Base-by-base conservation (phyloP, 2,888 invertebrate genomes). In the Campoletis raptor region DNA sequence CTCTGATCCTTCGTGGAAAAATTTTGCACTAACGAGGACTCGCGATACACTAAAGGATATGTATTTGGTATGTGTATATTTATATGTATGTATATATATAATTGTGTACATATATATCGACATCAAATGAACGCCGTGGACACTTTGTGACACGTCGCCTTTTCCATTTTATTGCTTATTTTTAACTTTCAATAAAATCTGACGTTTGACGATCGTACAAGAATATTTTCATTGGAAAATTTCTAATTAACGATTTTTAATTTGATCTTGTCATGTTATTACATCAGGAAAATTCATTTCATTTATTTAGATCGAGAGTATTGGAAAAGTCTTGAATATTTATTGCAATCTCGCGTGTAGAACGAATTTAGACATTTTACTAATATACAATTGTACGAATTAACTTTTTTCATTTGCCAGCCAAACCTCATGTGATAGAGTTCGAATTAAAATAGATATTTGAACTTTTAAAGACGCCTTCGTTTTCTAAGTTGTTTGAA, bases 1-100 rank as follows among this genome's bases (percentile, higher is more conserved):
- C 9, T 76, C 57, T 30, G 69, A 66, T 79, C 67, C 72, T 69
- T 45, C 57, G 73, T 66, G 36, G 7, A 78, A 83, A 78, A 78
- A 66, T 70, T 67, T 73, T 30, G 21, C 74, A 76, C 86, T 83
- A 83, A 83, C 83, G 83, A 86, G 80, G 70, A 64, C 54, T 77
- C 24, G 64, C 61, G 69, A 85, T 78, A 52, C 18, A 74, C 24
- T 15, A 45, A 77, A 76, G 45, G 64, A 74, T 54, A 61, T 36
- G 54, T 3, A 70, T 48, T 70, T 48, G 18, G 1, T 30, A 9
- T 52, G n/a, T 15, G 24, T 45, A 24, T 42, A 15, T 70, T 36
- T 72, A n/a, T 42, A 36, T 8, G 18, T 48, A 15, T 66, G 48
- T 18, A 10, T 45, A 37, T 6, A 57, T 12, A 36, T 40, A 12